phyloP scores from a whole-genome alignment of 2,888 invertebrate species.

The Geotrupes spiniger region DNA sequence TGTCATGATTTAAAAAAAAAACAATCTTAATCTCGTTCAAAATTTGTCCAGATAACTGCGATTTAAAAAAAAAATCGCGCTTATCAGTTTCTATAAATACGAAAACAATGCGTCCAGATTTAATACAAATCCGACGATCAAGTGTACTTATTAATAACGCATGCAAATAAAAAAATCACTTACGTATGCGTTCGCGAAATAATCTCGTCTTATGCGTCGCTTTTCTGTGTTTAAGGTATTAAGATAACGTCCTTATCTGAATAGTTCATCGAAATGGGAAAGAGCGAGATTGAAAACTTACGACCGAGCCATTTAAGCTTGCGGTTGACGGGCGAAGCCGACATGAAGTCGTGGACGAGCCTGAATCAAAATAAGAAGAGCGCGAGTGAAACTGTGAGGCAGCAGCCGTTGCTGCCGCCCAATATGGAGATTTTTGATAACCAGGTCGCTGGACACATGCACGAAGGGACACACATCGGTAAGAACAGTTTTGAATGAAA shows the following conservation, averaged over 20 bases:
- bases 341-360: constrained; percentile 13
- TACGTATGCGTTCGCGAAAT: too few relatives aligned
- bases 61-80: too few relatives aligned
- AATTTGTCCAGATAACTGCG: too few relatives aligned
- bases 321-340: constrained; percentile 1
- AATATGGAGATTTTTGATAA: constrained; percentile 52
- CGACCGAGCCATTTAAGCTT: constrained; percentile 11
- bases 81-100: too few relatives aligned
- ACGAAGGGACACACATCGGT: constrained; percentile 57
- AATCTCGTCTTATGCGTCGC: too few relatives aligned
- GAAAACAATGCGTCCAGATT: too few relatives aligned
- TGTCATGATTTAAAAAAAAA: too few relatives aligned
- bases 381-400: background rate
- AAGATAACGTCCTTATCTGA: constrained; percentile 2
- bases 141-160: too few relatives aligned
- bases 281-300: constrained; percentile 19
- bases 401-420: constrained; percentile 32
- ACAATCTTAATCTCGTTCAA: too few relatives aligned
- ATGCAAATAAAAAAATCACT: too few relatives aligned
- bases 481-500: constrained; percentile 34
- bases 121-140: too few relatives aligned
- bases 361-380: constrained; percentile 3
- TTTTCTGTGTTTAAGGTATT: constrained; percentile 1
- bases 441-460: constrained; percentile 67
- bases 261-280: constrained; percentile 13